phyloP scores from a whole-genome alignment of 1,140 invertebrate genomes.

The Drosophila navojoa region DNA sequence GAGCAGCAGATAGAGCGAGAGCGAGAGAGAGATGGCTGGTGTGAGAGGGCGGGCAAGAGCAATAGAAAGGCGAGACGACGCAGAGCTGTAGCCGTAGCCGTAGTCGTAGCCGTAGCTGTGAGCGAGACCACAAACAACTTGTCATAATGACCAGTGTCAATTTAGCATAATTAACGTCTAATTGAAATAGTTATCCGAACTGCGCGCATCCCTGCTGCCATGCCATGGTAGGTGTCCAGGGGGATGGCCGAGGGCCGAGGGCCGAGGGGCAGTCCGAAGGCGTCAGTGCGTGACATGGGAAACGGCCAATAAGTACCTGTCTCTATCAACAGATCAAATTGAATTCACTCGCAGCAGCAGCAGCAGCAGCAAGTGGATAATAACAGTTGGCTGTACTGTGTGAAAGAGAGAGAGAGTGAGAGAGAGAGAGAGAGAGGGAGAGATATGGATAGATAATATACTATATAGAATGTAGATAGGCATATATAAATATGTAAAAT shows the following conservation, averaged over 20 bases:
- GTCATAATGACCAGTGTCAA: slow-evolving; percentile 77
- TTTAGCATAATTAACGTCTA: slow-evolving; percentile 78
- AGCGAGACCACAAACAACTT: slow-evolving; percentile 37
- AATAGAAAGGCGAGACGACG: too few species aligned
- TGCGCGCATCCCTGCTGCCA: not conserved
- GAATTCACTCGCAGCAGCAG: too few species aligned
- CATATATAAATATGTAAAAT: too few species aligned
- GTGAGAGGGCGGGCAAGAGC: not conserved
- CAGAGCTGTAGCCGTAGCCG: not conserved
- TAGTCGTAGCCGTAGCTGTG: not conserved
- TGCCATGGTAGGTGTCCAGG: not conserved
- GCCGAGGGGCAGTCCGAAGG: slow-evolving; percentile 14
- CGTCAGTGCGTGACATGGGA: slow-evolving; percentile 49
- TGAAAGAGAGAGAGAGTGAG: too few species aligned
- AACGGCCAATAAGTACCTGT: slow-evolving; percentile 1
- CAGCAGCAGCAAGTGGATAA: too few species aligned
- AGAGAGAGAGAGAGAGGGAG: too few species aligned
- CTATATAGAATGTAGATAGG: too few species aligned
- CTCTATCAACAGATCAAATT: slow-evolving; percentile 2
- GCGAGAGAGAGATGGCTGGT: not conserved
- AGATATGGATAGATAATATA: too few species aligned
- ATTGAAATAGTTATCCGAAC: slow-evolving; percentile 57
- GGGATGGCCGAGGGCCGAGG: not conserved
- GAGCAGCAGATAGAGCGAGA: not conserved
- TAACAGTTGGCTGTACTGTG: too few species aligned